phyloP scores from a whole-genome alignment of 2,113 vertebrate species.

The Rhombomys opimus region DNA sequence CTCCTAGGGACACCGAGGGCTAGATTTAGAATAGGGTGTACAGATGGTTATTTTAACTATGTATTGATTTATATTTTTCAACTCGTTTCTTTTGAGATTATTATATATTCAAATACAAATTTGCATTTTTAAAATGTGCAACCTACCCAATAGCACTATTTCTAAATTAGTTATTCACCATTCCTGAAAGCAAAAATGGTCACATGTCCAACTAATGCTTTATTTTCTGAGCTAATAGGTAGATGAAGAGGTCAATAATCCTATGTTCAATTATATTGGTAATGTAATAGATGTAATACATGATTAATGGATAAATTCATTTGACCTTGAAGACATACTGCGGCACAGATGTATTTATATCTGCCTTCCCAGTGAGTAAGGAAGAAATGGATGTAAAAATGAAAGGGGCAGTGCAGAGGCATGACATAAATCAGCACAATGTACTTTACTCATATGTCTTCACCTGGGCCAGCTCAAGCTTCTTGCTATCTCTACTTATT shows the following conservation, averaged over 20 bases:
- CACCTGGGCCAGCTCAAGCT: background rate
- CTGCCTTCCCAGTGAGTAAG: background rate
- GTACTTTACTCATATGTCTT: background rate
- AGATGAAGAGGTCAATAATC: conserved; percentile 33
- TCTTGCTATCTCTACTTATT: background rate
- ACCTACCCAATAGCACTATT: background rate
- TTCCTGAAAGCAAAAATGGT: conserved; percentile 16
- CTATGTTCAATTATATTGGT: conserved; percentile 10
- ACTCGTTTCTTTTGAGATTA: conserved; percentile 27
- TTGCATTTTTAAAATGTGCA: conserved; percentile 13
- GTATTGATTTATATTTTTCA: conserved; percentile 26
- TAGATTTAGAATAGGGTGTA: background rate
- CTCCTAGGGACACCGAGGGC: background rate
- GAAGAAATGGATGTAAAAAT: conserved; percentile 44
- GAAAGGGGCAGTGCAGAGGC: background rate
- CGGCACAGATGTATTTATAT: background rate
- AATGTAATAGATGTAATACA: background rate
- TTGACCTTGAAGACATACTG: conserved; percentile 34
- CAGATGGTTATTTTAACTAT: background rate
- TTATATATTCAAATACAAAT: background rate
- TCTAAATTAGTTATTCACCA: background rate
- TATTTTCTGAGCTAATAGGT: conserved; percentile 36
- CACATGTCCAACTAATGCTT: background rate
- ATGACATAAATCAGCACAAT: background rate
- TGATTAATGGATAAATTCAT: background rate